Base-by-base conservation (phyloP, 2,113 vertebrate species). In the Amazona vittata region DNA sequence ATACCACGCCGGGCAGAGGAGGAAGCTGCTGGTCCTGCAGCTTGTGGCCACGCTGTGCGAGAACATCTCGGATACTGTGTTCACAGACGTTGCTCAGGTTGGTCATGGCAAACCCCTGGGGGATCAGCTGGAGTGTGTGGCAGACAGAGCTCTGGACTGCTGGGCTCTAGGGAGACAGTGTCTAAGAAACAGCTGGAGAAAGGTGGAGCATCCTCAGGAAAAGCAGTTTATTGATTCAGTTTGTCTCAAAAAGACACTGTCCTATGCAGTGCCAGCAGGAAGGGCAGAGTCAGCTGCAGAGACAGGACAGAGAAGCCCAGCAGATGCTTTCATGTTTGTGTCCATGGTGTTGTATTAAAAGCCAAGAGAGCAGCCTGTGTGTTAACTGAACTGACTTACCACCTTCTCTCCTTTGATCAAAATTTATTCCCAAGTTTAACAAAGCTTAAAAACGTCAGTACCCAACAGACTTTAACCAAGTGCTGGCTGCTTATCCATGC, bases 61-160 rank as follows among this genome's bases (percentile, higher is more conserved):
- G 95, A 98, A 80, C 12, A 75, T 99, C 91, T 98, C 99, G 0
- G 98, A 99, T 86, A 97, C 98, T 2, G 94, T 98, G 86, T 98
- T 99, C 80, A 98, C 98, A 22, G 98, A 99, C 50, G 75, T 98
- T 47, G 93, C 89, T 50, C 99, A 99, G 99, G 99, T 99, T 53
- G 90, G 98, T 95, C 10, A 0, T 8, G 46, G 43, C 76, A 81
- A 6, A 43, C 49, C 41, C 55, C 2, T 1, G 10, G 50, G 65
- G 41, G 3, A 20, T 44, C 0, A 0, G 53, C 90, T 44, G 29
- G 35, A 33, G 26, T 0, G 0, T 1, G 2, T 16, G 26, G 80
- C 33, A 22, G 44, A n/a, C 43, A 0, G 0, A 12, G 17, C 47
- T 35, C 68, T 21, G 59, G 65, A 75, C 44, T 4, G 3, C 63